Conservation (phyloP, 2,113 vertebrate genomes). For the Gracilinanus agilis region DNA sequence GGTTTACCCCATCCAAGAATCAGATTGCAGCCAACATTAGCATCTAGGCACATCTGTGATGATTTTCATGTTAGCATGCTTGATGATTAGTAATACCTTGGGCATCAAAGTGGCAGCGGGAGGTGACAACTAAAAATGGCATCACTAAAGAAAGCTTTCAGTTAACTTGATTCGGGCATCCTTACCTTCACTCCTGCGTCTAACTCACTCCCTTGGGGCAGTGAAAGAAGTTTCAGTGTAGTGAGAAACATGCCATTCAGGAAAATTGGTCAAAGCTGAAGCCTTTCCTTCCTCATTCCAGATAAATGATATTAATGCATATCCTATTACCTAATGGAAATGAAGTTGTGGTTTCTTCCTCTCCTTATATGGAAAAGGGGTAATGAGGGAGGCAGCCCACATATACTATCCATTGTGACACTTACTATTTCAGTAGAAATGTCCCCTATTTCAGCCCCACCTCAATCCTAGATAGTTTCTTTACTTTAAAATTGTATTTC, state of each 20-base stretch:
- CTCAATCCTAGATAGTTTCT: not conserved
- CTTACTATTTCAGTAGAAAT: conserved; percentile 46
- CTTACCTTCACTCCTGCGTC: conserved; percentile 5
- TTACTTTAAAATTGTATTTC: conserved; percentile 46
- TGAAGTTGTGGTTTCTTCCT: conserved; percentile 65
- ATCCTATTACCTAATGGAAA: conserved; percentile 60
- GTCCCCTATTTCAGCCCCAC: conserved; percentile 30
- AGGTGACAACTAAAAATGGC: accelerated
- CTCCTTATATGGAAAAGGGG: conserved; percentile 59
- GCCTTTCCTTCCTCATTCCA: conserved; percentile 78
- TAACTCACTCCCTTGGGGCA: conserved; percentile 14
- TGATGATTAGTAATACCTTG: not conserved
- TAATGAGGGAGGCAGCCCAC: conserved; percentile 21
- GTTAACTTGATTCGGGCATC: not conserved
- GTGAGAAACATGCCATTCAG: conserved; percentile 57
- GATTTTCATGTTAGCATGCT: not conserved
- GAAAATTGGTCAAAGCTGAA: conserved; percentile 49
- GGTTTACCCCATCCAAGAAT: not conserved
- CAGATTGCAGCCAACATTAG: not conserved
- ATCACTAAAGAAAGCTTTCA: not conserved
- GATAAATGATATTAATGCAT: conserved; percentile 63
- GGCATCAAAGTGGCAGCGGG: not conserved
- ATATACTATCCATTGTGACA: not conserved
- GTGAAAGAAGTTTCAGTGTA: conserved; percentile 37
- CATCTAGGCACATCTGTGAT: not conserved